Evolutionary conservation across 2,797 vertebrate genomes (phyloP).

Genomic region (Silurus aristotelis): DNA sequence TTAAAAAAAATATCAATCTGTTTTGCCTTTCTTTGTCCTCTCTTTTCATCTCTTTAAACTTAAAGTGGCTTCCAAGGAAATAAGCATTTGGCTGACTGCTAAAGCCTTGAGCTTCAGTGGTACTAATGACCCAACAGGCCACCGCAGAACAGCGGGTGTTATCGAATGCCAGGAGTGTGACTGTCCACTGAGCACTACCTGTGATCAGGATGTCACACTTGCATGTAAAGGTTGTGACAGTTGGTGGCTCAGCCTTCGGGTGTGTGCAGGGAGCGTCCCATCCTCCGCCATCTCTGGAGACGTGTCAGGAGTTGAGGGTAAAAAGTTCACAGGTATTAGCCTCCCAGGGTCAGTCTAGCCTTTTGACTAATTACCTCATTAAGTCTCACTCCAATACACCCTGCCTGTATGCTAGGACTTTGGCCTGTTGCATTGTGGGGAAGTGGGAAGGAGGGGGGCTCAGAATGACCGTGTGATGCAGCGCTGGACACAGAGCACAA

Average conservation of each 20-base stretch:
- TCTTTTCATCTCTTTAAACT: conserved; percentile 60
- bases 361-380: conserved; percentile 81
- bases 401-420: conserved; percentile 52
- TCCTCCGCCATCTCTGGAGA: conserved; percentile 68
- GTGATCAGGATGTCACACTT: conserved; percentile 63
- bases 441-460: conserved; percentile 40
- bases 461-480: conserved; percentile 42
- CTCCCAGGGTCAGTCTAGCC: conserved; percentile 68
- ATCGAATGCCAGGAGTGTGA: conserved; percentile 43
- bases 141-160: conserved; percentile 28
- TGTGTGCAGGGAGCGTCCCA: conserved; percentile 49
- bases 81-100: conserved; percentile 59
- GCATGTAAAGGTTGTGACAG: conserved; percentile 55
- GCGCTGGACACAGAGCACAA: conserved; percentile 57
- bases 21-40: conserved; percentile 62
- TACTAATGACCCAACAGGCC: conserved; percentile 48
- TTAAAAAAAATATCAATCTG: conserved; percentile 66
- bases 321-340: conserved; percentile 78
- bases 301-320: conserved; percentile 70
- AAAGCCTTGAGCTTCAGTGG: conserved; percentile 42
- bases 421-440: conserved; percentile 58
- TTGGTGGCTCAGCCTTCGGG: conserved; percentile 41
- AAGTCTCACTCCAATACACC: conserved; percentile 70
- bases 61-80: conserved; percentile 57
- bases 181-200: conserved; percentile 50